Evolutionary conservation across 1,140 invertebrate genomes (phyloP).

Genomic region (Drosophila orena): DNA sequence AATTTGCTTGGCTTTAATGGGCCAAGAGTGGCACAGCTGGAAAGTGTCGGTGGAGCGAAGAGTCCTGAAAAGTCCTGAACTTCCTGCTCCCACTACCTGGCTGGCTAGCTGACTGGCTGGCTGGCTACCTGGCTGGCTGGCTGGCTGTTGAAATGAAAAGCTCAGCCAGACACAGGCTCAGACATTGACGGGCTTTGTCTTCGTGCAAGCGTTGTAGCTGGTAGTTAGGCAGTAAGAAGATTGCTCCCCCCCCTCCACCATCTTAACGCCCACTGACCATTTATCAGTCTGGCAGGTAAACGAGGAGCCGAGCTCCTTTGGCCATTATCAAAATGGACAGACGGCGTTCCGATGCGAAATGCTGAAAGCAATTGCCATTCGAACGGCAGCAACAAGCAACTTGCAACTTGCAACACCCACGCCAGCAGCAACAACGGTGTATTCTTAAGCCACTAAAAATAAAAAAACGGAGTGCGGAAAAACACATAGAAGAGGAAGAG

Average conservation of each 20-base stretch:
- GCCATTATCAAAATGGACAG: constrained; percentile 43
- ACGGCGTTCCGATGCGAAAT: constrained; percentile 28
- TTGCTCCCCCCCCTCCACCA: neutral
- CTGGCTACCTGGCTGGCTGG: neutral
- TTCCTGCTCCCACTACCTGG: neutral
- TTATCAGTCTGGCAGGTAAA: constrained; percentile 1
- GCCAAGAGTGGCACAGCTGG: constrained; percentile 10
- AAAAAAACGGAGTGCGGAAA: neutral
- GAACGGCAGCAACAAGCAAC: constrained; percentile 3
- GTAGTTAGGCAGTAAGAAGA: neutral
- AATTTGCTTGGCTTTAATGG: constrained; percentile 50
- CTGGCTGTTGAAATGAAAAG: constrained; percentile 30
- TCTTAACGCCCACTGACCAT: constrained; percentile 9
- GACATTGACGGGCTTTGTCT: constrained; percentile 24
- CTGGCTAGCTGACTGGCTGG: too few species aligned
- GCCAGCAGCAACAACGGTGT: constrained; percentile 13
- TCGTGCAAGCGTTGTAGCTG: neutral
- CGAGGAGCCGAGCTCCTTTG: constrained; percentile 10
- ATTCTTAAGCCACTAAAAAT: constrained; percentile 18
- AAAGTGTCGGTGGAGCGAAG: too few species aligned
- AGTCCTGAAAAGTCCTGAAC: neutral
- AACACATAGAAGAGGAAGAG: neutral
- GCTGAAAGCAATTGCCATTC: constrained; percentile 13
- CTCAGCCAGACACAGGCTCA: constrained; percentile 17
- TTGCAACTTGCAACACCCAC: constrained; percentile 5